A percentile compares a stretch with the other conserved stretches of the same genome.
Evolutionary conservation across 2,797 vertebrate species (phyloP).

Genomic region (Telmatherina bonti): DNA sequence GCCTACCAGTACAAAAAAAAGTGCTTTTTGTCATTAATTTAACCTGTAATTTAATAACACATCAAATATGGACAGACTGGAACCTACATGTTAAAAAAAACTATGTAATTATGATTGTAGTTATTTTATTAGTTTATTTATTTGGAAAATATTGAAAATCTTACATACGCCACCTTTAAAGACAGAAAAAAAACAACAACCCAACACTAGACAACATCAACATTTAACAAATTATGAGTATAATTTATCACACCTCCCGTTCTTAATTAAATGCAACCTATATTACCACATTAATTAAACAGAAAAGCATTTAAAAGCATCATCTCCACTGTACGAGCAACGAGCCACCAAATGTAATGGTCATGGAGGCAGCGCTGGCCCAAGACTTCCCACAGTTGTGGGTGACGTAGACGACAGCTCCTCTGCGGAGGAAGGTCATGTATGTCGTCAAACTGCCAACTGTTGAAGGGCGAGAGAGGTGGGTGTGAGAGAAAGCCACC

Average conservation of each 20-base stretch:
- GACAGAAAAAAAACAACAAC: neutral
- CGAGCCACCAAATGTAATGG: constrained; percentile 67
- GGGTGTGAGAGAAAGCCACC: neutral
- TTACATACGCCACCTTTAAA: too few relatives aligned
- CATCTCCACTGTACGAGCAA: constrained; percentile 48
- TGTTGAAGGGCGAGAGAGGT: neutral
- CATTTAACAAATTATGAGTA: too few relatives aligned
- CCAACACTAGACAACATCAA: too few relatives aligned
- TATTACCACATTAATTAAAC: neutral
- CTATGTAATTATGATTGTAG: too few relatives aligned
- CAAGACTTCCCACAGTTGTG: constrained; percentile 62
- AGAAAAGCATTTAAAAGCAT: neutral
- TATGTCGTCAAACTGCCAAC: constrained; percentile 23
- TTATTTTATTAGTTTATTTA: too few relatives aligned
- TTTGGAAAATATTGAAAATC: too few relatives aligned
- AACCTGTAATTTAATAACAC: too few relatives aligned
- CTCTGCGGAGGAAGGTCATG: constrained; percentile 50
- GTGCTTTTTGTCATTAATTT: too few relatives aligned
- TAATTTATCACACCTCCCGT: neutral
- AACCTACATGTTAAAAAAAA: too few relatives aligned
- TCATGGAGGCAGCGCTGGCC: constrained; percentile 57
- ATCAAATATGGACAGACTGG: too few relatives aligned
- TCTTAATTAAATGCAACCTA: neutral
- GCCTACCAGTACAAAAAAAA: too few relatives aligned
- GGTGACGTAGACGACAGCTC: constrained; percentile 59